Evolutionary conservation across 2,888 invertebrate genomes (phyloP).

Genomic region (Drosophila phalerata): DNA sequence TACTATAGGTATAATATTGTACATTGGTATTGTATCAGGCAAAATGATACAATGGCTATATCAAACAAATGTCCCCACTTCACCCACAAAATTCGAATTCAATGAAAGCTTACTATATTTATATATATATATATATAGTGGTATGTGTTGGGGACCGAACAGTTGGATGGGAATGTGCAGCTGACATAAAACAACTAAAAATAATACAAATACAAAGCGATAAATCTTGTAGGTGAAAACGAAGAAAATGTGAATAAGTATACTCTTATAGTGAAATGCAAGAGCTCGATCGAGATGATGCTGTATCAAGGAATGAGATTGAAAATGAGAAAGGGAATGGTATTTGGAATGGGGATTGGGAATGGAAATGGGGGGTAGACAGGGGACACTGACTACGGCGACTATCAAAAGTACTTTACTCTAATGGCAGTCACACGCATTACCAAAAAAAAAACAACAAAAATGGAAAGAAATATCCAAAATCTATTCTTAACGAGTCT

Average conservation of each 20-base stretch:
- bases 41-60: slow-evolving; percentile 35
- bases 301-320: slow-evolving; percentile 36
- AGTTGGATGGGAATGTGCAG: slow-evolving; percentile 49
- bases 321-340: slow-evolving; percentile 9
- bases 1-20: slow-evolving; percentile 24
- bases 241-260: slow-evolving; percentile 34
- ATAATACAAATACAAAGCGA: slow-evolving; percentile 82
- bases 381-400: slow-evolving; percentile 34
- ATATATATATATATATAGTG: slow-evolving; percentile 4
- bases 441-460: slow-evolving; percentile 54
- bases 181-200: slow-evolving; percentile 80
- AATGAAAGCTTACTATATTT: slow-evolving; percentile 42
- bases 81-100: slow-evolving; percentile 13
- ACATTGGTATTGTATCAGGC: slow-evolving; percentile 32
- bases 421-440: slow-evolving; percentile 78
- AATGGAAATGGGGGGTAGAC: slow-evolving; percentile 9
- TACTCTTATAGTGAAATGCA: slow-evolving; percentile 40
- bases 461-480: slow-evolving; percentile 36
- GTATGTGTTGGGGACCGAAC: slow-evolving; percentile 3
- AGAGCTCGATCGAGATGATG: slow-evolving; percentile 43
- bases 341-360: slow-evolving; percentile 13
- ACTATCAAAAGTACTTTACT: slow-evolving; percentile 70
- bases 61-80: slow-evolving; percentile 54
- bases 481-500: slow-evolving; percentile 63
- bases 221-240: slow-evolving; percentile 82